Evolutionary conservation across 1,140 invertebrate species (phyloP), one percentile per base, ranked within the genome.

Genomic region (Cecropterus lyciades): DNA sequence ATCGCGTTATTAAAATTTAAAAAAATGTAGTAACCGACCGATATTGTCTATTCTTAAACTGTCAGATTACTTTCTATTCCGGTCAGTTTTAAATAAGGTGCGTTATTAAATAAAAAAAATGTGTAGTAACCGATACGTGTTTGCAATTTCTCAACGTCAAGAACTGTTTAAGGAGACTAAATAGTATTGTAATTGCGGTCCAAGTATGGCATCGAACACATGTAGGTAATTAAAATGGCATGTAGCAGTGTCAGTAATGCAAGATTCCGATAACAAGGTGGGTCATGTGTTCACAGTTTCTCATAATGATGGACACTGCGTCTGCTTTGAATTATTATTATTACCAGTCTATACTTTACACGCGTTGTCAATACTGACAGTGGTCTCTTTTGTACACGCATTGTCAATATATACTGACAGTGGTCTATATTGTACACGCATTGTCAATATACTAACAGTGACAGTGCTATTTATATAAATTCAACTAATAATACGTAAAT

Each of bases 221-320:
- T 60, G 57, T 60, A 60, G 57, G 24, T 60, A 48, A 60, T 60
- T 60, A 60, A 60, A 60, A 60, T 48, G 43, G 57, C 45, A 48
- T n/a, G 56, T 37, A 60, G 45, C 10, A 17, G 13, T 60, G 27
- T 46, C 56, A 46, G 56, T 46, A 59, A 57, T 57, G 42, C 13
- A 57, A 14, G 42, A 57, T 57, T 45, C 42, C 42, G 42, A 45
- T 57, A 46, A 57, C 55, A 57, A 46, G 56, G 42, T 59, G 42
- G 56, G 20, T 59, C 24, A 27, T 13, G 42, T 59, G 42, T 46
- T 51, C n/a, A n/a, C n/a, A n/a, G 15, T n/a, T 27, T 51, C 20
- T 27, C 17, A 27, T 13, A 13, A 24, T 27, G 9, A 4, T 27
- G 20, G 48, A 51, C 3, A 16, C 30, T 33, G 20, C 5, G 5